A percentile compares a stretch with the other conserved stretches of the same genome.
Evolutionary conservation across 2,888 invertebrate genomes (phyloP).

Genomic region (Stegophylla sp.): DNA sequence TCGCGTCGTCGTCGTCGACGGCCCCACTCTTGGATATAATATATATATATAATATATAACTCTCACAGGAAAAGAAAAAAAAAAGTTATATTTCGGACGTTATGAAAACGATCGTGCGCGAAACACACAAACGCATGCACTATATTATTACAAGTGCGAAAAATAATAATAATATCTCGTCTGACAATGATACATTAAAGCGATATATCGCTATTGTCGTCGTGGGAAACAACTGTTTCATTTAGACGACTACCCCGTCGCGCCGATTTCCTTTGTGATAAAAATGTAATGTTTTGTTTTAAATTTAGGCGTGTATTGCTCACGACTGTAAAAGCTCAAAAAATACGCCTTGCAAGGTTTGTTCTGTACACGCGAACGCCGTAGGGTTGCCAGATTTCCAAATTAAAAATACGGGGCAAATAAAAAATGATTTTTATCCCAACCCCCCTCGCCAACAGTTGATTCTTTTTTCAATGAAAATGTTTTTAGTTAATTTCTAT

Average conservation of each 20-base stretch:
- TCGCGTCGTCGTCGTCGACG: neutral
- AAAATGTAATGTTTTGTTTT: no score
- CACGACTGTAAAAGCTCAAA: no score
- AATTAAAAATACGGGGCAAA: no score
- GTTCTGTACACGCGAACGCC: no score
- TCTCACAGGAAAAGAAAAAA: slow-evolving; percentile 6
- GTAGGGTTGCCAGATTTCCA: no score
- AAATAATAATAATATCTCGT: neutral
- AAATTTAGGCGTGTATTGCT: no score
- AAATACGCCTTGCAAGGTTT: no score
- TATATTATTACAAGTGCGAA: neutral
- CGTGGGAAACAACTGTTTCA: neutral
- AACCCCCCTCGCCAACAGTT: no score
- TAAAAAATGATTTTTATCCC: no score
- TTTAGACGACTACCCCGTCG: neutral
- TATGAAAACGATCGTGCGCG: neutral
- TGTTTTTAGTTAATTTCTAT: no score
- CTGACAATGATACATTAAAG: neutral
- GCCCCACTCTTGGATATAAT: neutral
- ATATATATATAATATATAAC: neutral
- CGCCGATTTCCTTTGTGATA: no score
- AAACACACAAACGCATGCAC: neutral
- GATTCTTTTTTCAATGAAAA: no score
- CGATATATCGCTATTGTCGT: neutral
- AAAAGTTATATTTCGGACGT: neutral